Percentiles rank a stretch among this genome's conserved stretches.
phyloP scores from a whole-genome alignment of 1,140 invertebrate genomes.

The Hycleus cichorii region DNA sequence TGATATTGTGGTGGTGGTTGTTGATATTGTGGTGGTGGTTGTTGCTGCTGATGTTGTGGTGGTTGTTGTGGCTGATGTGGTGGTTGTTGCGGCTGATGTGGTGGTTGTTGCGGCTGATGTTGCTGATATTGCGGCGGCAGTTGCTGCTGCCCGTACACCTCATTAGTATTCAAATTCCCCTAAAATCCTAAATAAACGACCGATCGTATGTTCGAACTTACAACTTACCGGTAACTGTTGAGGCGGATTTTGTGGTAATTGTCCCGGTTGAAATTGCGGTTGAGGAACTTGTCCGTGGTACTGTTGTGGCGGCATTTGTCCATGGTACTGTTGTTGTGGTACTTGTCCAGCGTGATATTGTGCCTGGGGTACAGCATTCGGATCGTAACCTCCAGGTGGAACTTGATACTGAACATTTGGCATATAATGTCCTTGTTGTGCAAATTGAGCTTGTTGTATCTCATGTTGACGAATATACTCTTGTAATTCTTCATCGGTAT shows the following conservation, averaged over 20 bases:
- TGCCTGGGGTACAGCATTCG: constrained; percentile 12
- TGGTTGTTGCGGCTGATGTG: constrained; percentile 17
- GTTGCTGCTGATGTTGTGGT: not conserved
- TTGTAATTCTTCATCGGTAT: constrained; percentile 70
- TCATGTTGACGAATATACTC: constrained; percentile 53
- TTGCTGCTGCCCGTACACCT: constrained; percentile 25
- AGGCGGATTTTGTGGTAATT: constrained; percentile 30
- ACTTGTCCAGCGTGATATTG: constrained; percentile 21
- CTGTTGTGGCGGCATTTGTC: not conserved
- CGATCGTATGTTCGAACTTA: no score
- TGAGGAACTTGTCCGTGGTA: constrained; percentile 8
- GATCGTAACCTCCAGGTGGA: constrained; percentile 13
- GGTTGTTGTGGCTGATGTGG: constrained; percentile 7
- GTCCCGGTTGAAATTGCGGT: constrained; percentile 33
- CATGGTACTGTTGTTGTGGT: constrained; percentile 11
- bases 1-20: constrained; percentile 1
- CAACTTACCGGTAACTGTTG: constrained; percentile 20
- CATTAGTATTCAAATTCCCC: constrained; percentile 32
- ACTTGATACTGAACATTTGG: constrained; percentile 14
- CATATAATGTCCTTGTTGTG: constrained; percentile 1
- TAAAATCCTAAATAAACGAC: not conserved
- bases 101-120: constrained; percentile 16
- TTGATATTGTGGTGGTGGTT: constrained; percentile 15
- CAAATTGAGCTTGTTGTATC: constrained; percentile 8
- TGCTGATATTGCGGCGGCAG: constrained; percentile 9